Conservation (phyloP, 1,140 invertebrate species). For the Marisa cornuarietis region DNA sequence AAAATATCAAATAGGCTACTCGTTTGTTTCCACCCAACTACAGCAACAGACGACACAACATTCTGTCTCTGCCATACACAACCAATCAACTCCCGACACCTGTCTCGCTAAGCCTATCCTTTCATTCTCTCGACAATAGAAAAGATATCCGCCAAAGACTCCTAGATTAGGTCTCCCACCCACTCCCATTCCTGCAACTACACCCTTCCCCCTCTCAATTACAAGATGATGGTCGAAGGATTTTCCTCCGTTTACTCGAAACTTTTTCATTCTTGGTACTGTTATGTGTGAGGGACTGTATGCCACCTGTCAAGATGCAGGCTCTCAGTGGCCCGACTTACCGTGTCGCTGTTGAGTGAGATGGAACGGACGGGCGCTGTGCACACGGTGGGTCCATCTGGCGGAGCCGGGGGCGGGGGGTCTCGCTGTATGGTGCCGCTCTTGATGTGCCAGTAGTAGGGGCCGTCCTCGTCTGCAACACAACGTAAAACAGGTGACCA, state of each 20-base stretch:
- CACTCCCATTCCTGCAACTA: no score
- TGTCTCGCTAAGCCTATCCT: no score
- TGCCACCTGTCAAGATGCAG: neutral
- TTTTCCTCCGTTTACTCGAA: no score
- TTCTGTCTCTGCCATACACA: no score
- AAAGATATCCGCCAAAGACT: no score
- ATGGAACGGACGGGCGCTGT: conserved; percentile 45
- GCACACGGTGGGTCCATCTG: conserved; percentile 47
- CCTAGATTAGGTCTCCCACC: no score
- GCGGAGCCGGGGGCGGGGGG: conserved; percentile 73
- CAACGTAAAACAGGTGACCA: no score
- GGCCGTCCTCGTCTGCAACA: conserved; percentile 83
- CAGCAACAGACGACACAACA: no score
- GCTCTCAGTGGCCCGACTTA: conserved; percentile 27
- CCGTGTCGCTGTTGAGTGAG: conserved; percentile 50
- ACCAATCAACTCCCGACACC: no score
- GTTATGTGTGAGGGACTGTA: neutral
- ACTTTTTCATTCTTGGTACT: no score
- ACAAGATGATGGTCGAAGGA: neutral
- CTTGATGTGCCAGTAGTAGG: conserved; percentile 98
- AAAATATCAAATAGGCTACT: no score
- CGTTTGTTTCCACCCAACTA: no score
- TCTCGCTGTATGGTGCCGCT: conserved; percentile 96
- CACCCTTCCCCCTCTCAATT: neutral
- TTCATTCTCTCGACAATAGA: neutral